These are phyloP conservation scores for Nephrotoma appendiculata DNA, from an alignment of 2,888 invertebrate genomes.

Conservation along the genomic window DNA sequence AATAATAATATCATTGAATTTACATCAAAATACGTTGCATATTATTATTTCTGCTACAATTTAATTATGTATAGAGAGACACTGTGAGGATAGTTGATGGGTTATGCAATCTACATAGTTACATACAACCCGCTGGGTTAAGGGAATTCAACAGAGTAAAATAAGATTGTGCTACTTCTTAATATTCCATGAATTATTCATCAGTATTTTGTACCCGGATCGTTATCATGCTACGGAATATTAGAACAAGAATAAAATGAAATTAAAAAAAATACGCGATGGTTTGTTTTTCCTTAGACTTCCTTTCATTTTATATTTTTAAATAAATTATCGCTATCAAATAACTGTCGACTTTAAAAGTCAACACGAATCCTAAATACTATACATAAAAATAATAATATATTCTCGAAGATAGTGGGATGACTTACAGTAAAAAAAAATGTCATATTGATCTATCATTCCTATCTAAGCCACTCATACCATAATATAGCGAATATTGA, in stretches of 20 bases:
- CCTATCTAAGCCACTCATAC: background rate
- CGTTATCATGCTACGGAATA: background rate
- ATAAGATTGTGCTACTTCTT: background rate
- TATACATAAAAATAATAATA: too few relatives aligned
- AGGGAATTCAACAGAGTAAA: background rate
- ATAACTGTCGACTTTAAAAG: background rate
- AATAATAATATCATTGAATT: too few relatives aligned
- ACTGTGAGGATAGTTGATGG: too few relatives aligned
- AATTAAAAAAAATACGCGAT: background rate
- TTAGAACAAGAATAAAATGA: background rate
- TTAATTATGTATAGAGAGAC: too few relatives aligned
- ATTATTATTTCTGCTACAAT: too few relatives aligned
- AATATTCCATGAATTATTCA: background rate
- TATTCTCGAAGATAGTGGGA: background rate
- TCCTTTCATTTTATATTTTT: background rate
- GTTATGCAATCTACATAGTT: too few relatives aligned
- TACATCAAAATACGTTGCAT: too few relatives aligned
- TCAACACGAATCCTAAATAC: background rate
- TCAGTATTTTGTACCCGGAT: background rate
- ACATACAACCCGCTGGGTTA: too few relatives aligned
- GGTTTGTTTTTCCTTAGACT: background rate
- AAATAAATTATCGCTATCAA: background rate
- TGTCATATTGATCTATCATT: background rate
- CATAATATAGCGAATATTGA: background rate
- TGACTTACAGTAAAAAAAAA: background rate